Percentiles rank a stretch among this genome's conserved stretches.
These are phyloP conservation scores for Todiramphus saurophagus DNA, from an alignment of 2,113 vertebrate species.

Conservation along the genomic window DNA sequence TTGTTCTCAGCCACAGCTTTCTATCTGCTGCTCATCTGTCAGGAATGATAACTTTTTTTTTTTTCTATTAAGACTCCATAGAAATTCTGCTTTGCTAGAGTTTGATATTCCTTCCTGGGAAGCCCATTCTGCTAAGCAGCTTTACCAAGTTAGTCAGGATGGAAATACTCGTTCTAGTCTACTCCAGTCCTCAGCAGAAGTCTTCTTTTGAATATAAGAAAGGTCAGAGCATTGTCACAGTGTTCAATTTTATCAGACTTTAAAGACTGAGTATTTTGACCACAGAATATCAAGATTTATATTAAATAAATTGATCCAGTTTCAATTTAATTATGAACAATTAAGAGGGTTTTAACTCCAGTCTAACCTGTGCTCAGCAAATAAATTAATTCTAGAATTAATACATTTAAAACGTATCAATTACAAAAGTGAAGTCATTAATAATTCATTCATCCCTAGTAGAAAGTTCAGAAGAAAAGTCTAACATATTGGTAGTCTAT, in stretches of 20 bases:
- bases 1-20: not conserved
- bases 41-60: not conserved
- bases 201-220: not conserved
- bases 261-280: not conserved
- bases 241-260: not conserved
- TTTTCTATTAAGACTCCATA: not conserved
- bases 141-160: not conserved
- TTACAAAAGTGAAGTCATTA: not conserved
- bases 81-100: not conserved
- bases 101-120: not conserved
- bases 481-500: not conserved
- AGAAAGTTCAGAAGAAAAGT: not conserved
- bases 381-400: not conserved
- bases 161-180: not conserved
- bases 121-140: not conserved
- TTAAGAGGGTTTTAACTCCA: not conserved
- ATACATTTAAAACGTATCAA: not conserved
- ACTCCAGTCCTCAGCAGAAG: not conserved
- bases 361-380: not conserved
- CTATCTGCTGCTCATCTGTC: not conserved
- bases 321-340: not conserved
- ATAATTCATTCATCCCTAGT: not conserved
- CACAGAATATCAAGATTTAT: not conserved
- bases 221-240: not conserved
- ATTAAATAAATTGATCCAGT: not conserved